A percentile compares a stretch with the other conserved stretches of the same genome.
Conservation (phyloP, 2,797 vertebrate genomes). For the Xenops minutus region DNA sequence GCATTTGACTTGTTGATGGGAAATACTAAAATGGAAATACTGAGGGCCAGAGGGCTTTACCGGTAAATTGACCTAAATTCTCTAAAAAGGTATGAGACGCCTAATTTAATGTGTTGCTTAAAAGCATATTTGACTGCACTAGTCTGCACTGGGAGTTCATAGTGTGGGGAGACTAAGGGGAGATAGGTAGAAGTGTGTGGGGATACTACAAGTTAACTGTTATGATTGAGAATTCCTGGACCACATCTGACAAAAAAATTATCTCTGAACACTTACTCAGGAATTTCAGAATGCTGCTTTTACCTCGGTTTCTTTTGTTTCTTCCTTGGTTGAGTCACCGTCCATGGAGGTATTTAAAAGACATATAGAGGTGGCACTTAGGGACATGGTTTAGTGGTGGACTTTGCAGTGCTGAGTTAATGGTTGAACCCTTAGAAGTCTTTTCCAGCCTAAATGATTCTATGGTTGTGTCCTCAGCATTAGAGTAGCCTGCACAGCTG, state of each 20-base stretch:
- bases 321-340: background rate
- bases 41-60: background rate
- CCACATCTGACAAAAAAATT: background rate
- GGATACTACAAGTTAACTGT: background rate
- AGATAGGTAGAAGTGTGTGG: background rate
- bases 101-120: background rate
- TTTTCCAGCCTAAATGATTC: background rate
- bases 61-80: background rate
- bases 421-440: background rate
- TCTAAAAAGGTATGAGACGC: background rate
- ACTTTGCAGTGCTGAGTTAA: background rate
- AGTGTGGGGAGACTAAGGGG: background rate
- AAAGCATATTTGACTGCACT: background rate
- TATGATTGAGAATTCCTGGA: background rate
- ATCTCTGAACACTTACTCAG: background rate
- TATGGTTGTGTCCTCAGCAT: background rate
- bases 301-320: background rate
- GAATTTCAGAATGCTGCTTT: background rate
- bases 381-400: background rate
- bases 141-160: background rate
- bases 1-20: background rate
- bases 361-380: background rate
- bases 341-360: background rate
- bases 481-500: background rate
- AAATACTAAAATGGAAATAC: background rate